Conservation (phyloP, 30 jellyfish, hydroid and myxozoan species). For the Catostylus mosaicus region DNA sequence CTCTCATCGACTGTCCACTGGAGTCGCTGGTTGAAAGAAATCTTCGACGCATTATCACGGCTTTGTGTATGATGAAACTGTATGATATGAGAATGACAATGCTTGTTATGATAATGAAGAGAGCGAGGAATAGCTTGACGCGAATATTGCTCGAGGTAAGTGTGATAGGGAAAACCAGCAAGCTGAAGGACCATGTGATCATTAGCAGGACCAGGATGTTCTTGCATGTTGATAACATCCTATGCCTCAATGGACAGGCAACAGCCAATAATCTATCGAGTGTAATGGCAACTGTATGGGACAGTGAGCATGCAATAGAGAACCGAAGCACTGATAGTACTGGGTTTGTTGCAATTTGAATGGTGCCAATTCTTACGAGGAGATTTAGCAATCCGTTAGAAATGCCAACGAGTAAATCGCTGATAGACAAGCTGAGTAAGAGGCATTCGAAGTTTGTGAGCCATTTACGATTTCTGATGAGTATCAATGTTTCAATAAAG, state of each 20-base stretch:
- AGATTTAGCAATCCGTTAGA: neutral
- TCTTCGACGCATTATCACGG: constrained; percentile 6
- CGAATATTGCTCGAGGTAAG: neutral
- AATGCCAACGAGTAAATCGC: constrained; percentile 17
- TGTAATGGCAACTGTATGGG: neutral
- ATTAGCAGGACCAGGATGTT: neutral
- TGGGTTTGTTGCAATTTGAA: neutral
- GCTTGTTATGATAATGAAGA: neutral
- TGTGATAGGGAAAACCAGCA: neutral
- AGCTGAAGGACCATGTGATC: neutral
- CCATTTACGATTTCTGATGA: neutral
- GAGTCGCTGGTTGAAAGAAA: neutral
- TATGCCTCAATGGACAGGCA: neutral
- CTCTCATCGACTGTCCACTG: neutral
- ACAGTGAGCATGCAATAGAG: neutral
- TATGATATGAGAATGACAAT: neutral
- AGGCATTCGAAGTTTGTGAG: constrained; percentile 6
- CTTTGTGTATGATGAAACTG: constrained; percentile 15
- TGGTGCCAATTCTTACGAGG: neutral
- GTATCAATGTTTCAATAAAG: neutral
- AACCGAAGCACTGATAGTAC: neutral
- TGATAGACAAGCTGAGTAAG: constrained; percentile 7
- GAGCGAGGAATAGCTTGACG: neutral
- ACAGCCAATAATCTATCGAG: neutral
- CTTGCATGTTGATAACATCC: neutral